These are phyloP conservation scores for Enteromius thamalakanensis DNA, from an alignment of 2,797 vertebrate genomes.

Conservation along the genomic window DNA sequence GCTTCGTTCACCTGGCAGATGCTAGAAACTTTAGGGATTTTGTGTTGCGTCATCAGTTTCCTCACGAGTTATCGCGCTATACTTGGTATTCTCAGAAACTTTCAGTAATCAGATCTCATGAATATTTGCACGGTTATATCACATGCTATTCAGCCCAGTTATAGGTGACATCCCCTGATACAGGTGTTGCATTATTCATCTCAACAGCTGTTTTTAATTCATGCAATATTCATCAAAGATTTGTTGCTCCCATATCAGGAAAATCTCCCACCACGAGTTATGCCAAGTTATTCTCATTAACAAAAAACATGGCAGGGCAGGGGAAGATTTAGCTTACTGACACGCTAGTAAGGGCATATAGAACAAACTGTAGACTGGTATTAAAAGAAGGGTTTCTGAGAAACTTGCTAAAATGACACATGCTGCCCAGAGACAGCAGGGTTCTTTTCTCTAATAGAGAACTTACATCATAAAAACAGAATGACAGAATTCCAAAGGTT, in stretches of 20 bases:
- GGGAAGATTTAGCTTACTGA: constrained; percentile 4
- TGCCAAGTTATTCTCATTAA: constrained; percentile 17
- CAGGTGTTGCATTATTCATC: constrained; percentile 40
- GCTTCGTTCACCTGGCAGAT: constrained; percentile 1
- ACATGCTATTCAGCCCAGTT: constrained; percentile 44
- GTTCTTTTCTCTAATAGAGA: neutral
- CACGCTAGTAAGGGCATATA: neutral
- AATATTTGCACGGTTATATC: constrained; percentile 59
- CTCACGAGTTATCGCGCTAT: neutral
- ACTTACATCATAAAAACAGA: neutral
- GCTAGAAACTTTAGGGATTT: neutral
- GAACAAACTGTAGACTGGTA: constrained; percentile 5
- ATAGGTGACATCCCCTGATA: neutral
- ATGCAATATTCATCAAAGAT: constrained; percentile 5
- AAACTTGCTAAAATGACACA: constrained; percentile 3
- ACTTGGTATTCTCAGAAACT: constrained; percentile 8
- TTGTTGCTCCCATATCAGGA: neutral
- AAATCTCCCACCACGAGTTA: neutral
- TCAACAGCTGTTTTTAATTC: constrained; percentile 21
- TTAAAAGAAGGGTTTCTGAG: constrained; percentile 29
- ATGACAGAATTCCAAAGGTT: neutral
- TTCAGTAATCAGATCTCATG: constrained; percentile 41
- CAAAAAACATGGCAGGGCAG: constrained; percentile 7
- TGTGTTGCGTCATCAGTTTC: neutral
- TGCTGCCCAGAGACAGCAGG: constrained; percentile 6